Conservation (phyloP, 2,888 invertebrate genomes). For the Tridacna crocea region DNA sequence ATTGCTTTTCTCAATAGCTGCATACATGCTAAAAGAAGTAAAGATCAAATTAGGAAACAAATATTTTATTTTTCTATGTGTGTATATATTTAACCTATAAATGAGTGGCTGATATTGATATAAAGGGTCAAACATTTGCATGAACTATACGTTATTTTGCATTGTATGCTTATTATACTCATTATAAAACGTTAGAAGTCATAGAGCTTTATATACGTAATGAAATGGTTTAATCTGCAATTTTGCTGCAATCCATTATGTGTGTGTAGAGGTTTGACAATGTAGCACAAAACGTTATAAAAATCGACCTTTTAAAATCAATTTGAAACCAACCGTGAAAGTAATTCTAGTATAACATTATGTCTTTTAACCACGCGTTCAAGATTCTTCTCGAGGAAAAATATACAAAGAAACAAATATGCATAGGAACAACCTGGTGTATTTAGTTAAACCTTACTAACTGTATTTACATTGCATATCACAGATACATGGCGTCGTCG, state of each 20-base stretch:
- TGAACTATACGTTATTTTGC: conserved; percentile 28
- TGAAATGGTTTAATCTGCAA: conserved; percentile 12
- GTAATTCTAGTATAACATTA: too few relatives aligned
- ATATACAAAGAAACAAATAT: too few relatives aligned
- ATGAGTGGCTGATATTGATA: conserved; percentile 9
- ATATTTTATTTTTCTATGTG: conserved; percentile 17
- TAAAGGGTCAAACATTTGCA: conserved; percentile 6
- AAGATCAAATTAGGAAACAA: conserved; percentile 30
- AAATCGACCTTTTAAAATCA: conserved; percentile 14
- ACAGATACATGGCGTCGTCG: too few relatives aligned
- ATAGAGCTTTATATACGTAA: conserved; percentile 16
- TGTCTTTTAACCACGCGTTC: too few relatives aligned
- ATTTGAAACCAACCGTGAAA: too few relatives aligned
- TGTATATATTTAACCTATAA: conserved; percentile 2
- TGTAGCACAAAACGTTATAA: conserved; percentile 49
- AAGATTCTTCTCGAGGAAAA: too few relatives aligned
- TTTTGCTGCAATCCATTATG: conserved; percentile 22
- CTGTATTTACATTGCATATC: too few relatives aligned
- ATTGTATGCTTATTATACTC: conserved; percentile 25
- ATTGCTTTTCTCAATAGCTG: conserved; percentile 6
- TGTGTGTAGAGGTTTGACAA: conserved; percentile 44
- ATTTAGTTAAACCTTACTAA: too few relatives aligned
- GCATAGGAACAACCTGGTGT: too few relatives aligned
- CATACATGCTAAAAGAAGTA: conserved; percentile 19
- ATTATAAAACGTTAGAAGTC: conserved; percentile 24